These are phyloP conservation scores for Cybosia mesomella DNA, from an alignment of 2,888 invertebrate genomes.

Conservation along the genomic window DNA sequence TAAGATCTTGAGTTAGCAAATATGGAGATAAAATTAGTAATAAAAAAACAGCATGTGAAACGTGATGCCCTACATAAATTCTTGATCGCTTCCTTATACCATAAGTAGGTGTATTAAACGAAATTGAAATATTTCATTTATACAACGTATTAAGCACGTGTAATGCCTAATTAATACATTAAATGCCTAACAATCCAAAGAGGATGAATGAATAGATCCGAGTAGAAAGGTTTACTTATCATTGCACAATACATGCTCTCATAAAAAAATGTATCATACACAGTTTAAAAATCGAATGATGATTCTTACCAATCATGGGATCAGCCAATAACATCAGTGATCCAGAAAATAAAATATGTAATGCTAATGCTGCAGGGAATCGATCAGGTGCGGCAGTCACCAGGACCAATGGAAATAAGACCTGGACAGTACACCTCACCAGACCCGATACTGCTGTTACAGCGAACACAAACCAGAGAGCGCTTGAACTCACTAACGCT, in stretches of 20 bases:
- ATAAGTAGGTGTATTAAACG: too few species aligned
- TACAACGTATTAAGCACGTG: background rate
- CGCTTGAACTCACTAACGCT: slow-evolving; percentile 75
- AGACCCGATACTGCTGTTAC: slow-evolving; percentile 89
- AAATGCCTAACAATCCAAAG: too few species aligned
- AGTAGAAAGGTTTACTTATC: too few species aligned
- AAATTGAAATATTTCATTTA: background rate
- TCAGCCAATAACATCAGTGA: slow-evolving; percentile 89
- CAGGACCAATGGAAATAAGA: slow-evolving; percentile 90
- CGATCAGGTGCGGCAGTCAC: slow-evolving; percentile 89
- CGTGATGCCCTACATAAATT: background rate
- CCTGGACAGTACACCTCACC: slow-evolving; percentile 90
- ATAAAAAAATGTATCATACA: background rate
- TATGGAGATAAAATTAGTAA: background rate
- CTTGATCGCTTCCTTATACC: background rate
- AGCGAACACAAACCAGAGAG: slow-evolving; percentile 84
- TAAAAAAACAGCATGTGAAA: background rate
- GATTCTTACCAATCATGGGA: slow-evolving; percentile 88
- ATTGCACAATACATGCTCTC: background rate
- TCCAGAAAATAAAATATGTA: slow-evolving; percentile 91
- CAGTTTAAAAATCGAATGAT: background rate
- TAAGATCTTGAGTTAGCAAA: background rate
- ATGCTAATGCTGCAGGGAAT: slow-evolving; percentile 91
- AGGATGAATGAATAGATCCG: too few species aligned
- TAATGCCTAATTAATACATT: background rate